Conservation (phyloP, 2,888 invertebrate genomes). For the Cantharis rufa region DNA sequence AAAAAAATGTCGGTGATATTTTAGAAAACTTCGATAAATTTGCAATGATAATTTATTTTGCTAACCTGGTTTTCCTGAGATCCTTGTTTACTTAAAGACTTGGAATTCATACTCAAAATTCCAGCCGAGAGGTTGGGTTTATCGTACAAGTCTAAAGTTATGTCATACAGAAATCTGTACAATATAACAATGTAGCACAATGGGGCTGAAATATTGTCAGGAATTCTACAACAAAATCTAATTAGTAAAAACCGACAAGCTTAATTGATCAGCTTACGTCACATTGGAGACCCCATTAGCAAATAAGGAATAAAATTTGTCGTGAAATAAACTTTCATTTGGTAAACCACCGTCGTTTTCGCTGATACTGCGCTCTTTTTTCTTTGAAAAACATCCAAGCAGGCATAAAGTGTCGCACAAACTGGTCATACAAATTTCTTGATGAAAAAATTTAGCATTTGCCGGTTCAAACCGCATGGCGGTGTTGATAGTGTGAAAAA, state of each 20-base stretch:
- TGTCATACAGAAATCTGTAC: slow-evolving; percentile 88
- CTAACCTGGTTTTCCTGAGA: slow-evolving; percentile 63
- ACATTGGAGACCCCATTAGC: slow-evolving; percentile 75
- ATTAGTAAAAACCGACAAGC: background rate
- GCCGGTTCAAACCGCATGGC: slow-evolving; percentile 99
- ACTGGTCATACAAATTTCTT: slow-evolving; percentile 94
- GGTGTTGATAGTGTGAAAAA: slow-evolving; percentile 93
- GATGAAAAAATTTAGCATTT: slow-evolving; percentile 96
- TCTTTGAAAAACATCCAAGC: slow-evolving; percentile 80
- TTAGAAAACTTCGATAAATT: background rate
- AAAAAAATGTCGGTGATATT: background rate
- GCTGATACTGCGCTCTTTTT: slow-evolving; percentile 45
- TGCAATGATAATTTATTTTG: too few relatives aligned
- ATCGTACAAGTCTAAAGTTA: slow-evolving; percentile 94
- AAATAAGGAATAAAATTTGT: slow-evolving; percentile 72
- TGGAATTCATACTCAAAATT: slow-evolving; percentile 68
- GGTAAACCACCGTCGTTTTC: slow-evolving; percentile 41
- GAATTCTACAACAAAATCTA: slow-evolving; percentile 60
- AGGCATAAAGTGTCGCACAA: slow-evolving; percentile 90
- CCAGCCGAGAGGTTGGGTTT: slow-evolving; percentile 74
- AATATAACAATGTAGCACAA: slow-evolving; percentile 84
- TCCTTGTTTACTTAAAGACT: slow-evolving; percentile 65
- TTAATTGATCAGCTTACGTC: slow-evolving; percentile 56
- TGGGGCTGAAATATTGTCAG: slow-evolving; percentile 74
- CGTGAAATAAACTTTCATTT: slow-evolving; percentile 42